phyloP scores from a whole-genome alignment of 1,140 invertebrate species.

The Apocrypta bakeri region DNA sequence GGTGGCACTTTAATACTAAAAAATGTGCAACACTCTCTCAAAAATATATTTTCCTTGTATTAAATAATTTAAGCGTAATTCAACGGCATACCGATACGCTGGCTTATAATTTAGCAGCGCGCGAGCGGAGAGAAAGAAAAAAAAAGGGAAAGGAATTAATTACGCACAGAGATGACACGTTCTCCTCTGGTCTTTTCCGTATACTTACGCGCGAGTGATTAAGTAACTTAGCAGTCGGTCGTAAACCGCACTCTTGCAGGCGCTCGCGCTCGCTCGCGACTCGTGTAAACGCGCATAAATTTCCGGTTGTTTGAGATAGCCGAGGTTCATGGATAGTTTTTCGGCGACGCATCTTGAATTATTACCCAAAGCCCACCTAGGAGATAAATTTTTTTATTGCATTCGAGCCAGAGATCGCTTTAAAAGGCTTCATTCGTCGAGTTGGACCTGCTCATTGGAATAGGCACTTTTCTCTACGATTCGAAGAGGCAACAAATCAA shows the following conservation, averaged over 20 bases:
- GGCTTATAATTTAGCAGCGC: slow-evolving; percentile 25
- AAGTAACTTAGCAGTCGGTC: slow-evolving; percentile 63
- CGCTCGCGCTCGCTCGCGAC: slow-evolving; percentile 58
- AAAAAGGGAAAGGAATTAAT: slow-evolving; percentile 32
- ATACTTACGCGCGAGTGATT: slow-evolving; percentile 61
- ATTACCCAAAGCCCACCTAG: slow-evolving; percentile 63
- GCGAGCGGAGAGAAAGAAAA: neutral
- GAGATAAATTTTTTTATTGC: no score
- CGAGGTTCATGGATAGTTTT: slow-evolving; percentile 62
- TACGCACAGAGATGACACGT: slow-evolving; percentile 23
- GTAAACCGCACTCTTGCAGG: slow-evolving; percentile 54
- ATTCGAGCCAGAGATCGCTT: neutral
- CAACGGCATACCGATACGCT: neutral
- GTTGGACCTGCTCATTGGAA: no score
- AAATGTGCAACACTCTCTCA: no score
- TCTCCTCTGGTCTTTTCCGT: slow-evolving; percentile 32
- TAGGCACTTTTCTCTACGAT: neutral
- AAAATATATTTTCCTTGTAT: slow-evolving; percentile 20
- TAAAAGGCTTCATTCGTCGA: slow-evolving; percentile 46
- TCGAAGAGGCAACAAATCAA: neutral
- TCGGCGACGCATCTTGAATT: slow-evolving; percentile 63
- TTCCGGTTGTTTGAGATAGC: slow-evolving; percentile 67
- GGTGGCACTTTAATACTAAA: neutral
- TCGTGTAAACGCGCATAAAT: slow-evolving; percentile 68
- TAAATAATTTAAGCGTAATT: slow-evolving; percentile 19